phyloP scores from a whole-genome alignment of 2,888 invertebrate species.

The Dione juno region DNA sequence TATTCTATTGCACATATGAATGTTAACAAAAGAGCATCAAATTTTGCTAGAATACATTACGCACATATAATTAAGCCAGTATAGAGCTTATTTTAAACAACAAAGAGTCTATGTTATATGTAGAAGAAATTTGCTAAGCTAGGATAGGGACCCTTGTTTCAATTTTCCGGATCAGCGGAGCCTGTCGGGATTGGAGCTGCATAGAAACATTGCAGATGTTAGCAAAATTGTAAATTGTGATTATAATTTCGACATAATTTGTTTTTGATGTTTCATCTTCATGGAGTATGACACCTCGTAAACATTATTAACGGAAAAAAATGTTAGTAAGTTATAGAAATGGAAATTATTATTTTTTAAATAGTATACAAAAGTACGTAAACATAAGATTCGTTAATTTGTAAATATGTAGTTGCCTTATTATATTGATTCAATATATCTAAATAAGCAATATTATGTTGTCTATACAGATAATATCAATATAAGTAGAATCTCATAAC shows the following conservation, averaged over 20 bases:
- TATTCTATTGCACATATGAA: constrained; percentile 5
- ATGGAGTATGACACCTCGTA: not conserved
- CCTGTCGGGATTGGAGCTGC: constrained; percentile 61
- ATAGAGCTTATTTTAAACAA: constrained; percentile 31
- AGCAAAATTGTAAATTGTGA: constrained; percentile 51
- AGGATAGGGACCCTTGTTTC: constrained; percentile 61
- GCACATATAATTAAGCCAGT: constrained; percentile 34
- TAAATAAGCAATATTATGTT: no score
- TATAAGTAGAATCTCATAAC: no score
- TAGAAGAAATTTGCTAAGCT: constrained; percentile 34
- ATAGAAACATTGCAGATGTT: constrained; percentile 61
- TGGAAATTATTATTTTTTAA: not conserved
- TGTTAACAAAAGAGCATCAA: not conserved
- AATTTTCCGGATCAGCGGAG: constrained; percentile 77
- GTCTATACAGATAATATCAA: no score
- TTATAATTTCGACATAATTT: constrained; percentile 11
- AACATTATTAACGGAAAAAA: not conserved
- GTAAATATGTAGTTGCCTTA: no score
- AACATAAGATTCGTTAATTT: no score
- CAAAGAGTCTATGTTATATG: constrained; percentile 33
- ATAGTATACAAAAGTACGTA: no score
- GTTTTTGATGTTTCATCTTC: not conserved
- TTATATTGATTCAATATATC: no score
- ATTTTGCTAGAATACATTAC: not conserved
- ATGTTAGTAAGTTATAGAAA: not conserved